Conservation (phyloP, 2,113 vertebrate species). For the Boulengeromyrus knoepffleri region DNA sequence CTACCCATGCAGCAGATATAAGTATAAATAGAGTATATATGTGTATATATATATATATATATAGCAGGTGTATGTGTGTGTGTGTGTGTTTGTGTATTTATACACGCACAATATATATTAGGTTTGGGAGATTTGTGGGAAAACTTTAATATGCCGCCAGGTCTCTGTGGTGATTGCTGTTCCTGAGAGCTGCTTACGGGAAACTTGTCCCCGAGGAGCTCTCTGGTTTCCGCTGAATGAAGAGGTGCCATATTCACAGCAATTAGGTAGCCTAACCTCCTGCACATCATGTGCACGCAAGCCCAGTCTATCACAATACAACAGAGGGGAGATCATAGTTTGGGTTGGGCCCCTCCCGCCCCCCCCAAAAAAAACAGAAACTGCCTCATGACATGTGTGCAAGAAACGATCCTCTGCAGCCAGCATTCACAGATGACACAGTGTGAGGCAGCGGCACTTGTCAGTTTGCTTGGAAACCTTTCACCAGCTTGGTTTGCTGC, state of each 20-base stretch:
- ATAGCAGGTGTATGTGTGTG: no score
- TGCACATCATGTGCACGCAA: conserved; percentile 14
- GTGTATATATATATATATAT: no score
- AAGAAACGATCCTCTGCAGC: conserved; percentile 27
- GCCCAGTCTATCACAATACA: conserved; percentile 29
- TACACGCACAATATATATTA: neutral
- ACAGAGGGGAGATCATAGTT: conserved; percentile 15
- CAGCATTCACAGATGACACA: conserved; percentile 33
- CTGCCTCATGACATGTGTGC: conserved; percentile 8
- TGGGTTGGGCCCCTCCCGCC: neutral
- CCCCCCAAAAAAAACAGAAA: neutral
- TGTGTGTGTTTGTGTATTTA: neutral
- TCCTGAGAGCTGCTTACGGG: conserved; percentile 40
- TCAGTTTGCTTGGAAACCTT: conserved; percentile 23
- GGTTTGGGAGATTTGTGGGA: conserved; percentile 13
- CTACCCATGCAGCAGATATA: neutral
- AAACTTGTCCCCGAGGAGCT: conserved; percentile 38
- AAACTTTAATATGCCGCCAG: conserved; percentile 7
- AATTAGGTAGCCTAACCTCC: conserved; percentile 33
- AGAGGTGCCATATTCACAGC: conserved; percentile 45
- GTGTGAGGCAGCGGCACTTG: conserved; percentile 29
- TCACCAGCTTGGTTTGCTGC: neutral
- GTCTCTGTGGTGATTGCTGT: conserved; percentile 22
- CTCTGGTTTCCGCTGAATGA: conserved; percentile 45
- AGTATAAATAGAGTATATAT: no score